Evolutionary conservation across 2,797 vertebrate species (phyloP), one percentile per base, ranked within the genome.

Genomic region (Premnoplex brunnescens): DNA sequence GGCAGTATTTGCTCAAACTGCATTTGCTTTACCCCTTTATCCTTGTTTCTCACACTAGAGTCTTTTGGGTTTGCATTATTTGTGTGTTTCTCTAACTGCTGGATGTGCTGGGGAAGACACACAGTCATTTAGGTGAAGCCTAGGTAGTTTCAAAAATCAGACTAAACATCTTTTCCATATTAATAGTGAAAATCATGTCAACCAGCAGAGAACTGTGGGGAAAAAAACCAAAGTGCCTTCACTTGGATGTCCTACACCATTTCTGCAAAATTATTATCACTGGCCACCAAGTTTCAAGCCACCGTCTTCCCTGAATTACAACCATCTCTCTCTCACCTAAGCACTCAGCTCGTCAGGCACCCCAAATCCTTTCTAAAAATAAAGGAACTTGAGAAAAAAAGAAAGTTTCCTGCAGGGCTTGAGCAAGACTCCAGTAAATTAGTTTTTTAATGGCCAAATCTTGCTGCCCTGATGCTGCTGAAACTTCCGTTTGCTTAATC

Each of bases 401-500:
- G 17, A 36, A 28, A 74, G 41, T 72, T 92, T 81, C 55, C 81
- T 8, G 7, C n/a, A 85, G 58, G 55, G 43, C 30, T 83, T 36
- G 27, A 56, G 75, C 34, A 63, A 83, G 72, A 93, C 51, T 37
- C 24, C 0, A 4, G 48, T 22, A 80, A 74, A 76, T 43, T 4
- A 56, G 62, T 28, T 88, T 58, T 71, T 85, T 62, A 78, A 68
- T 19, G n/a, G 74, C 60, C 86, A 75, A 80, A 74, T 32, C 9
- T 5, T 9, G 51, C 48, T 1, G 9, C 67, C 76, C 66, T 6
- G 69, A 52, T 1, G 41, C 67, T 3, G 5, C 51, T 13, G 68
- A 49, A 94, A 84, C 87, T 94, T 94, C 82, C 2, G 11, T 66
- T 72, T 39, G 51, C 86, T 93, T 76, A 10, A 85, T 87, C 81